phyloP scores from a whole-genome alignment of 2,888 invertebrate species.

The Eledone cirrhosa region DNA sequence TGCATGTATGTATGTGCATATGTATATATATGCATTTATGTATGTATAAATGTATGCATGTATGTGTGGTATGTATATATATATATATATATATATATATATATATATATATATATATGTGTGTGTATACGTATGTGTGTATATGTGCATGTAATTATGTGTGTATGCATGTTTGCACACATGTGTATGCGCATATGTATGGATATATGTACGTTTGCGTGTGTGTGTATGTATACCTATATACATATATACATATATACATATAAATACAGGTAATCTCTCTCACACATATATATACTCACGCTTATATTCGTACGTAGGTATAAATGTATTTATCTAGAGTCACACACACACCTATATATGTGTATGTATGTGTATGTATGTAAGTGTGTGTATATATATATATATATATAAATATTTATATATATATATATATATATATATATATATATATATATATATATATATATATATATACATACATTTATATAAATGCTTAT shows the following conservation, averaged over 20 bases:
- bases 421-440: neutral
- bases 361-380: neutral
- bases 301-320: neutral
- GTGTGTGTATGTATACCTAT: neutral
- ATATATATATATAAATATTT: neutral
- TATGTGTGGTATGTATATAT: neutral
- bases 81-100: neutral
- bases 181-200: neutral
- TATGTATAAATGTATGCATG: neutral
- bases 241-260: neutral
- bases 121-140: neutral
- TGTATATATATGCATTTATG: neutral
- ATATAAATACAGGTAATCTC: neutral
- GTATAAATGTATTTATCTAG: conserved; percentile 4
- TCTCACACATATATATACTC: neutral
- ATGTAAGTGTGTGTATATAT: neutral
- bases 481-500: neutral
- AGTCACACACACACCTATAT: neutral
- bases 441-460: neutral
- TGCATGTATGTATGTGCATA: neutral
- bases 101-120: neutral
- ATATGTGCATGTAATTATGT: neutral
- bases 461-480: neutral
- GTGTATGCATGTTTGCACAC: conserved; percentile 13
- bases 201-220: neutral